Base-by-base conservation (phyloP, 2,113 vertebrate genomes). In the Tupaia tana region DNA sequence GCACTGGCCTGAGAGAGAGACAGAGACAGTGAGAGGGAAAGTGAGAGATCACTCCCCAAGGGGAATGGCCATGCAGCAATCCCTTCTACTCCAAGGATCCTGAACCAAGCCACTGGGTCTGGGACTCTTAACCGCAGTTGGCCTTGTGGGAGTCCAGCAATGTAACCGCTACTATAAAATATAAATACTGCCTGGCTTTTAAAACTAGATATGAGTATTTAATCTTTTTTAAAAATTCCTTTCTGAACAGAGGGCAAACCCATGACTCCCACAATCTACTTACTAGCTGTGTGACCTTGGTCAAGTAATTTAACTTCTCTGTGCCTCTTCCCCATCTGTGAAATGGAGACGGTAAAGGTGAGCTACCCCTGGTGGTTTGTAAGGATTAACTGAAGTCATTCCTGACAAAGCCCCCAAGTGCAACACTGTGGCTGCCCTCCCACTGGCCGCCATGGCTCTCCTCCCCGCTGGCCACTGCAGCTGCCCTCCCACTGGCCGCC, bases 321-420 rank as follows among this genome's bases (percentile, higher is more conserved):
- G 70, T 79, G 89, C 31, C 86, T 95, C 90, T 75, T 89, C 78
- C 82, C 58, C 59, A 75, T 89, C 96, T 95, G 96, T 69, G 83
- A 93, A 96, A 80, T 7, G 80, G 61, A 96, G 69, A 94, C 8
- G 63, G 71, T 9, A 80, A 27, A 0, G 10, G 43, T 79, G 73
- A 93, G n/a, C 77, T 19, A 66, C 34, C n/a, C 19, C 61, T 2
- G 5, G 15, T 34, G 20, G 6, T 25, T 27, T 80, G 5, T 29
- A 64, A 77, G 54, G 66, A 56, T 24, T 24, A 9, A 79, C 86
- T 7, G 61, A 86, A 61, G 73, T 31, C 70, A 69, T 61, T 92
- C 79, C 58, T 0, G 27, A 59, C 83, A 86, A 86, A 27, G 12
- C 61, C 8, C 15, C 0, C 13, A n/a, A 54, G 24, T 14, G 90